These are phyloP conservation scores for Bombus sylvicola DNA, from an alignment of 1,140 invertebrate species.

Conservation along the genomic window DNA sequence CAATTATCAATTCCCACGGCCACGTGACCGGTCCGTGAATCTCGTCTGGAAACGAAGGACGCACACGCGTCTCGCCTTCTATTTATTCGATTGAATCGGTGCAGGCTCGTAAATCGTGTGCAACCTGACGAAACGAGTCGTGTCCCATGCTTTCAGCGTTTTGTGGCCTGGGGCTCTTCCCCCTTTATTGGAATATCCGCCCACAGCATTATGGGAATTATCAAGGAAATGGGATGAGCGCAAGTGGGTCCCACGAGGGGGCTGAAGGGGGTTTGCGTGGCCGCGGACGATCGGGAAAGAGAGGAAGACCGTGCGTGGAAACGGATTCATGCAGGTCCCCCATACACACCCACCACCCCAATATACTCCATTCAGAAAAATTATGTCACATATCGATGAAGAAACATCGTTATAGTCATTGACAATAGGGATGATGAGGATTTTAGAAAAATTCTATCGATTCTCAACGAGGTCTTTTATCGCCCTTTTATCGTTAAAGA, in stretches of 20 bases:
- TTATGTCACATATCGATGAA: not conserved
- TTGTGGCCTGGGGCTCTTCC: slow-evolving; percentile 73
- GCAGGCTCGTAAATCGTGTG: slow-evolving; percentile 70
- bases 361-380: not conserved
- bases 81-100: slow-evolving; percentile 56
- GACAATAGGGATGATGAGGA: too few relatives aligned
- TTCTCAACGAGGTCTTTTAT: too few relatives aligned
- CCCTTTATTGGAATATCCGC: slow-evolving; percentile 83
- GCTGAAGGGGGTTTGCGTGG: slow-evolving; percentile 55
- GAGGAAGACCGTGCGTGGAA: slow-evolving; percentile 46
- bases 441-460: too few relatives aligned
- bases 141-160: slow-evolving; percentile 67
- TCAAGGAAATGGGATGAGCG: slow-evolving; percentile 81
- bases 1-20: slow-evolving; percentile 59
- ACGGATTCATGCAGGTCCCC: slow-evolving; percentile 47
- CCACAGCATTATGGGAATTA: slow-evolving; percentile 83
- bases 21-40: not conserved
- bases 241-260: slow-evolving; percentile 70
- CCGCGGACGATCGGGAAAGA: slow-evolving; percentile 47
- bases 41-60: slow-evolving; percentile 4
- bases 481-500: too few relatives aligned
- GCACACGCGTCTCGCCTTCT: slow-evolving; percentile 43
- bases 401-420: not conserved
- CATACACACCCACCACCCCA: not conserved
- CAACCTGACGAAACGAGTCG: slow-evolving; percentile 76